Evolutionary conservation across 2,113 vertebrate genomes (phyloP).

Genomic region (Calonectris borealis): DNA sequence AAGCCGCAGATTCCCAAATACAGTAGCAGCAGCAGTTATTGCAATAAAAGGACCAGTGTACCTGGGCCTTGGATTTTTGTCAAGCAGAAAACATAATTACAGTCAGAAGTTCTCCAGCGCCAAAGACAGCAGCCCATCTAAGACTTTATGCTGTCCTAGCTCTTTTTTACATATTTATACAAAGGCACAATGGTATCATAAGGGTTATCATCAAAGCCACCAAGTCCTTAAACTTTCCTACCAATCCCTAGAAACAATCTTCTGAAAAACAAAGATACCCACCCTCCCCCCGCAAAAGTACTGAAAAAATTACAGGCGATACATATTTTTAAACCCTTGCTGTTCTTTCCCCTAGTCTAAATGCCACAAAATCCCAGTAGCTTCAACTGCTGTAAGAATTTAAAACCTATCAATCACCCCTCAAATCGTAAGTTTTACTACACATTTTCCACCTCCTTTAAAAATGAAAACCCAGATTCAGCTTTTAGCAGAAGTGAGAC

Average conservation of each 20-base stretch:
- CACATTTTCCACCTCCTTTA: neutral
- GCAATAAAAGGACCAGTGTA: neutral
- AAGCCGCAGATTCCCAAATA: neutral
- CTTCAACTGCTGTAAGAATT: neutral
- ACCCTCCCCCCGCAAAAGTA: neutral
- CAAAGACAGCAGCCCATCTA: neutral
- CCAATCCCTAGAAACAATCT: neutral
- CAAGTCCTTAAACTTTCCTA: conserved; percentile 18
- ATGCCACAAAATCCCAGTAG: neutral
- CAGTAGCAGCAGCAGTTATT: neutral
- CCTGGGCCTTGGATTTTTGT: neutral
- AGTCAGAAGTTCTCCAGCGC: neutral
- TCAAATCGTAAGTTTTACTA: neutral
- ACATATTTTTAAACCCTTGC: neutral
- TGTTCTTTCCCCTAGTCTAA: neutral
- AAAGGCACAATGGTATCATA: neutral
- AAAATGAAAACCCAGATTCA: neutral
- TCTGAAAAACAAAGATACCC: conserved; percentile 1
- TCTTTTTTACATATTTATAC: neutral
- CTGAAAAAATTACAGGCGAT: neutral
- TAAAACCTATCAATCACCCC: neutral
- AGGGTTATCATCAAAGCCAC: conserved; percentile 15
- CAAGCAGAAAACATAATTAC: neutral
- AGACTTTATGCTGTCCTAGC: neutral
- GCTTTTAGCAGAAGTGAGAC: conserved; percentile 30